Conservation (phyloP, 2,888 invertebrate genomes). For the Epicampocera succincta region DNA sequence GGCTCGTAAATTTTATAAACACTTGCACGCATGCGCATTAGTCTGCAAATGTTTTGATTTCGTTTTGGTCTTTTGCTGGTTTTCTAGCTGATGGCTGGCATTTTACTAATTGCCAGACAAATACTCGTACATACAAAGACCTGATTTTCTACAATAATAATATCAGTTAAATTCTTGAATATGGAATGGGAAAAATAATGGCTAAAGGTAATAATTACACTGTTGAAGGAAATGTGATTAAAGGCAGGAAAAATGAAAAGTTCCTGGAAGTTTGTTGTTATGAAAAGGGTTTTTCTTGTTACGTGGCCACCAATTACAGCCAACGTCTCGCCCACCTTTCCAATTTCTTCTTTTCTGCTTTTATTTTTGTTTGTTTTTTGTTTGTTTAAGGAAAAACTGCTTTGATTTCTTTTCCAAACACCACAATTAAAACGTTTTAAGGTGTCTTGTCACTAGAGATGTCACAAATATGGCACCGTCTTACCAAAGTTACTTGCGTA, state of each 20-base stretch:
- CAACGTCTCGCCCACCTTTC: slow-evolving; percentile 26
- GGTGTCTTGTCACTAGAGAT: slow-evolving; percentile 47
- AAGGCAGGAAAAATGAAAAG: too few relatives aligned
- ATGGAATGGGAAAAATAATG: too few relatives aligned
- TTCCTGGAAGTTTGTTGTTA: too few relatives aligned
- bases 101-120: slow-evolving; percentile 47
- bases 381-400: slow-evolving; percentile 1
- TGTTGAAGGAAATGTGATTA: too few relatives aligned
- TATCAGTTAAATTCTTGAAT: slow-evolving; percentile 8
- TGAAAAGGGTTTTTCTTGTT: too few relatives aligned
- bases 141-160: not conserved
- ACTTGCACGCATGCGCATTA: slow-evolving; percentile 62
- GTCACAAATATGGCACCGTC: slow-evolving; percentile 60
- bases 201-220: too few relatives aligned
- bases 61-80: not conserved
- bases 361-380: too few relatives aligned
- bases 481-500: slow-evolving; percentile 43
- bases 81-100: slow-evolving; percentile 16
- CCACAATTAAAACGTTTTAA: slow-evolving; percentile 47
- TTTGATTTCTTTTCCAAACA: not conserved
- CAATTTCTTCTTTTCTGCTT: slow-evolving; percentile 18
- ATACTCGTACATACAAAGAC: not conserved
- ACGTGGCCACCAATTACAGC: too few relatives aligned
- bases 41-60: slow-evolving; percentile 27
- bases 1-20: slow-evolving; percentile 55